Evolutionary conservation across 2,797 vertebrate species (phyloP), one percentile per base, ranked within the genome.

Genomic region (Octomys mimax): DNA sequence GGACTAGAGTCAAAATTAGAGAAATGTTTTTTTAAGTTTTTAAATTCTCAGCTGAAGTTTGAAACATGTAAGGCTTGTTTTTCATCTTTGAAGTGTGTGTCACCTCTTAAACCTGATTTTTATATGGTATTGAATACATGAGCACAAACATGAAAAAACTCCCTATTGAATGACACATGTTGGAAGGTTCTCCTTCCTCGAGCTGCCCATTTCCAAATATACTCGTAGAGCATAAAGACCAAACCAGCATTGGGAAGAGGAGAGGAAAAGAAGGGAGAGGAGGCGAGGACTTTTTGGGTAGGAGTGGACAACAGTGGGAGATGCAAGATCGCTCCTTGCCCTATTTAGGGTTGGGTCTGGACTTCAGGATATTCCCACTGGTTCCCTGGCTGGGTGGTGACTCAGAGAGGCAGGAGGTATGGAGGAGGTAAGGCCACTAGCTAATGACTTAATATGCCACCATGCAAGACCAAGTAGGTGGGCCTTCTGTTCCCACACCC

Each of bases 51-150:
- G 66, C 64, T 92, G 86, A 46, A 73, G 18, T 86, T 89, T 91
- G 66, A 89, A 94, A 89, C 80, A 89, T 87, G 82, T 77, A 84
- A 39, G 59, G 13, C 18, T 92, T 89, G 79, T 87, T 96, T 90
- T 70, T 81, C 57, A 80, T n/a, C 78, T 95, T 94, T 70, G 79
- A 92, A 86, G 64, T 87, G 59, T 46, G 79, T 18, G 62, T 4
- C 28, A 33, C 9, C 26, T 86, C 5, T 0, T 71, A 80, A 21
- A 73, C 87, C 52, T 75, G 73, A 59, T 42, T 78, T 78, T 95
- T 33, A 2, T 2, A 49, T 28, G 33, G 21, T 39, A 33, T 94
- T 68, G 73, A n/a, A 31, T 49, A 24, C n/a, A 28, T 16, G 49
- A 33, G 8, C 36, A 22, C 19, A 11, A 42, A 70, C 1, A 2